phyloP scores from a whole-genome alignment of 2,888 invertebrate genomes.

The Noctuana brunneofusca region DNA sequence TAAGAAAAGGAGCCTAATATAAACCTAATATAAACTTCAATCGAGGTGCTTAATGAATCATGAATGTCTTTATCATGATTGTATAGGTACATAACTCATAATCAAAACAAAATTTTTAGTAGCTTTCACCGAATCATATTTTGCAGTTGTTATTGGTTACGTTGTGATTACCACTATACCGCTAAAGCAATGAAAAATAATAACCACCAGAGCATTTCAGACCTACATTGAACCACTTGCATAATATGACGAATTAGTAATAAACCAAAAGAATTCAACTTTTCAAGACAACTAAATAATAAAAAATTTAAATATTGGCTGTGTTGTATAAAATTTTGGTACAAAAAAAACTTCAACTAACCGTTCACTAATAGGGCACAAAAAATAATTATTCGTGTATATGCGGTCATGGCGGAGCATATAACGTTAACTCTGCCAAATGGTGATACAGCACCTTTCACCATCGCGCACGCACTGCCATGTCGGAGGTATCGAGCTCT shows the following conservation, averaged over 20 bases:
- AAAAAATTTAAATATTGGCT: background rate
- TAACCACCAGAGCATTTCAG: conserved; percentile 40
- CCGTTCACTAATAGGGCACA: conserved; percentile 73
- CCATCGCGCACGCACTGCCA: conserved; percentile 74
- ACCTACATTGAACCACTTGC: conserved; percentile 58
- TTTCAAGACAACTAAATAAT: background rate
- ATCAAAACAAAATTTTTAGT: conserved; percentile 36
- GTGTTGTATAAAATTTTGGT: background rate
- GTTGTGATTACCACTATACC: conserved; percentile 47
- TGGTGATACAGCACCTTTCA: conserved; percentile 76
- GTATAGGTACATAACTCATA: no score
- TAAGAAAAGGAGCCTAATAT: background rate
- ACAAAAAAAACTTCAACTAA: conserved; percentile 54
- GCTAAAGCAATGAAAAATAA: conserved; percentile 54
- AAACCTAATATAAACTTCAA: background rate
- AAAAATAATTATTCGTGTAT: conserved; percentile 67
- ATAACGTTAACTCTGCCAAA: conserved; percentile 50
- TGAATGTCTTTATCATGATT: background rate
- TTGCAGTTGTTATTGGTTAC: conserved; percentile 71
- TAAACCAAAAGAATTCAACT: conserved; percentile 38
- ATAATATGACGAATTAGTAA: conserved; percentile 61
- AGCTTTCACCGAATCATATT: conserved; percentile 67
- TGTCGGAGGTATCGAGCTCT: conserved; percentile 38
- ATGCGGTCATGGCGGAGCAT: conserved; percentile 62
- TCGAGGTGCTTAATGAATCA: background rate